Evolutionary conservation across 2,888 invertebrate species (phyloP).

Genomic region (Drosophila stalkeri): DNA sequence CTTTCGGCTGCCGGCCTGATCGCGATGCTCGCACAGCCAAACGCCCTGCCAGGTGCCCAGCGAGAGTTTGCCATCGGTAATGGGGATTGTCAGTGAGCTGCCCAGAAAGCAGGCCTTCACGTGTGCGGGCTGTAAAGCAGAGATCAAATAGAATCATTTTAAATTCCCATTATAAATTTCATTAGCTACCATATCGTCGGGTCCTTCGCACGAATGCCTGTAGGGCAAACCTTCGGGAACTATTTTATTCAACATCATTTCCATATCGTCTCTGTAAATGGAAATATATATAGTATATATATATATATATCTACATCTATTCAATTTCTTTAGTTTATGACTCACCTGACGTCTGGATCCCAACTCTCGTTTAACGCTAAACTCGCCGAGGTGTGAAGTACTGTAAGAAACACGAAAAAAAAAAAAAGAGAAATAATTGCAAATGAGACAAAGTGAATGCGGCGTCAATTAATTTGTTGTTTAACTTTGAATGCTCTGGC

Average conservation of each 20-base stretch:
- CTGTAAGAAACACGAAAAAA: conserved; percentile 86
- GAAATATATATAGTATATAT: background rate
- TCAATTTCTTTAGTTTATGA: background rate
- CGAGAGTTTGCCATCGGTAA: conserved; percentile 97
- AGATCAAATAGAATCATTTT: background rate
- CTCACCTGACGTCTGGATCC: conserved; percentile 95
- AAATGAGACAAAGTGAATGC: conserved; percentile 43
- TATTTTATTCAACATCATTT: conserved; percentile 99
- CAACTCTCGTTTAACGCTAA: conserved; percentile 98
- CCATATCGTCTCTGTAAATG: conserved; percentile 94
- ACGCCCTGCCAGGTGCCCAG: conserved; percentile 99
- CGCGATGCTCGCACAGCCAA: conserved; percentile 99
- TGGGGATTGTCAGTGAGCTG: conserved; percentile 97
- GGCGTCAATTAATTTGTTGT: conserved; percentile 60
- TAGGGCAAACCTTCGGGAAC: conserved; percentile 98
- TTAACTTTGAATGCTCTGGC: conserved; percentile 21
- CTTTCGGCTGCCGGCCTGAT: conserved; percentile 97
- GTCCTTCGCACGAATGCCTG: conserved; percentile 98
- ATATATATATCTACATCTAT: background rate
- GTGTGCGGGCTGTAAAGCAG: conserved; percentile 93
- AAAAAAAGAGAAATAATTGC: conserved; percentile 10
- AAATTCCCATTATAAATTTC: background rate
- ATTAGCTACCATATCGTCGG: conserved; percentile 96
- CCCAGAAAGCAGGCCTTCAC: conserved; percentile 98
- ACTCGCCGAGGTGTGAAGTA: conserved; percentile 99